A percentile compares a stretch with the other conserved stretches of the same genome.
Conservation (phyloP, 2,113 vertebrate species). For the Lota lota region DNA sequence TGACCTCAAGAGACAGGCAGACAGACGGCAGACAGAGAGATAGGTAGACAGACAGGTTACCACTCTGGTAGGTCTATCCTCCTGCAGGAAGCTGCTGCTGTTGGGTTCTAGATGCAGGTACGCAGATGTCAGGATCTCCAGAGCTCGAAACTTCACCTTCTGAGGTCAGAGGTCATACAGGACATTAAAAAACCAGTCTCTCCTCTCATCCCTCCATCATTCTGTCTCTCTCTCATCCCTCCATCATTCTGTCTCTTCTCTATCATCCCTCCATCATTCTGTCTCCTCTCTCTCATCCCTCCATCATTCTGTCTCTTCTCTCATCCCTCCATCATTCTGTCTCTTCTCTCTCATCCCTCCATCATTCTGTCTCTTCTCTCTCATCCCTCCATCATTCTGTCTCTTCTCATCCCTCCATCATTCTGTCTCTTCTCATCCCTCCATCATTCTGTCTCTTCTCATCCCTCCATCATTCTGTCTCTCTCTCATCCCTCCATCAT, state of each 20-base stretch:
- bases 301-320: no score
- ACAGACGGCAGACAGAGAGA: neutral
- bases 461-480: no score
- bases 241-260: no score
- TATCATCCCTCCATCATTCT: no score
- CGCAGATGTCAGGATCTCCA: slow-evolving; percentile 62
- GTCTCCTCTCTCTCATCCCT: no score
- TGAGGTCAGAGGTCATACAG: neutral
- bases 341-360: no score
- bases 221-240: neutral
- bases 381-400: neutral
- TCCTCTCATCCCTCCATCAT: no score
- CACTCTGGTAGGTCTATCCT: slow-evolving; percentile 56
- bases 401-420: neutral
- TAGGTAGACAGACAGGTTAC: slow-evolving; percentile 35
- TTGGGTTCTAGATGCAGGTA: slow-evolving; percentile 58
- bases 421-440: neutral
- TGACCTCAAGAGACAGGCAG: neutral
- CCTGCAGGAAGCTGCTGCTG: slow-evolving; percentile 65
- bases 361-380: no score
- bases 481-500: no score
- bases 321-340: neutral
- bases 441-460: no score
- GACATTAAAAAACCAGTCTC: neutral
- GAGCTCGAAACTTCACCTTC: slow-evolving; percentile 68